Percentiles rank a stretch among this genome's conserved stretches.
Conservation (phyloP, 2,888 invertebrate genomes). For the Coleophora deauratella region DNA sequence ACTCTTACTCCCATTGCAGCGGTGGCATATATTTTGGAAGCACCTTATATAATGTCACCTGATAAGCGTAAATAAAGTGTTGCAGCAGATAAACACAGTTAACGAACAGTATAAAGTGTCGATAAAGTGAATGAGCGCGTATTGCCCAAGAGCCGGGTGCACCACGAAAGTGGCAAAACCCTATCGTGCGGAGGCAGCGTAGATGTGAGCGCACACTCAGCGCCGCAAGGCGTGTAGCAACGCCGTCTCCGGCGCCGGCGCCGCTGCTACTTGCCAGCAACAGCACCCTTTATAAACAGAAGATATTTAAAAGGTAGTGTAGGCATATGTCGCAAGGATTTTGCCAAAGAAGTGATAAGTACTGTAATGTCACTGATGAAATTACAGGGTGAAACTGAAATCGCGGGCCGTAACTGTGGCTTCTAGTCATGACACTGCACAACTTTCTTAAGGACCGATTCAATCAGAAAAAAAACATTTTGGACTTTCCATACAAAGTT, state of each 20-base stretch:
- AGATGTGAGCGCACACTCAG: slow-evolving; percentile 25
- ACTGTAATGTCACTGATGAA: background rate
- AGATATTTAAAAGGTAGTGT: background rate
- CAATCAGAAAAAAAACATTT: no score
- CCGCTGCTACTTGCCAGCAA: background rate
- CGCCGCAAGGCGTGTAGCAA: slow-evolving; percentile 17
- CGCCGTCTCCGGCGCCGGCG: no score
- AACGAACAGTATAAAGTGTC: slow-evolving; percentile 22
- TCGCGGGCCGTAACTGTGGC: no score
- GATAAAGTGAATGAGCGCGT: slow-evolving; percentile 18
- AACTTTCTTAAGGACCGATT: background rate
- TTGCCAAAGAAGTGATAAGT: background rate
- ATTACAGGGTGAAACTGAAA: no score
- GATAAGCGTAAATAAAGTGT: slow-evolving; percentile 33
- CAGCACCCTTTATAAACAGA: background rate
- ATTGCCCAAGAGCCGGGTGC: slow-evolving; percentile 19
- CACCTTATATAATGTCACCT: slow-evolving; percentile 19
- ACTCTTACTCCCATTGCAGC: no score
- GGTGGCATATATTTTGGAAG: no score
- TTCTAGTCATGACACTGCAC: no score
- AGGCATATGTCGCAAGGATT: background rate
- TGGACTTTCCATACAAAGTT: no score
- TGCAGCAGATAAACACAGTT: slow-evolving; percentile 29
- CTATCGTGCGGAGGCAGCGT: slow-evolving; percentile 25
- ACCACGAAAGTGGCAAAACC: slow-evolving; percentile 25